Base-by-base conservation (phyloP, 1,140 invertebrate species). In the Anastatus disparis region DNA sequence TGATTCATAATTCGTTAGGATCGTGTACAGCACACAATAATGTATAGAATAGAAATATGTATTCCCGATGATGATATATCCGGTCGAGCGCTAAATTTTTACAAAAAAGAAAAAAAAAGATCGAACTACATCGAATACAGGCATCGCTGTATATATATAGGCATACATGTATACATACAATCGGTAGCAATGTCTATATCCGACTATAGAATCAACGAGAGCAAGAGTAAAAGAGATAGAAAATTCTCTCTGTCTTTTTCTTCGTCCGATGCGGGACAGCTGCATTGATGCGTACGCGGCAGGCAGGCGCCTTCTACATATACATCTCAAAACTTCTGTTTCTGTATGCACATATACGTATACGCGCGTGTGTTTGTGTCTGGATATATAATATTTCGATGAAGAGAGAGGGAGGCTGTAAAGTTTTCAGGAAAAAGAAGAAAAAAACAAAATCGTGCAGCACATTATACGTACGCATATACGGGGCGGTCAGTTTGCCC, bases 211-310 rank as follows among this genome's bases (percentile, higher is more conserved):
- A 20, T 48, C 22, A 20, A 48, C 44, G 44, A 48, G 44, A 48
- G 17, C n/a, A 20, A 48, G 10, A 48, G 10, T 22, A 2, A 17
- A 48, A 26, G n/a, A n/a, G n/a, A n/a, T n/a, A n/a, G n/a, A n/a
- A n/a, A n/a, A n/a, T n/a, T n/a, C n/a, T 17, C 50, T 52, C 50
- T 24, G 20, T 52, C 20, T 52, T 17, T n/a, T 52, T 52, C 26
- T n/a, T n/a, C n/a, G 4, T 53, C 75, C 53, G 59, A 81, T 82
- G 80, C 79, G 81, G 80, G 81, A 81, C 80, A 82, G 80, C 81
- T 82, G 81, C 75, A 40, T 46, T 64, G 24, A 64, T 24, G 29
- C 38, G 26, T 35, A 38, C n/a, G 40, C 20, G 24, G 26, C 13
- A n/a, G n/a, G 29, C 67, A 24, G 31, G 26, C 50, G 38, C 22